Percentiles rank a stretch among this genome's conserved stretches.
phyloP scores from a whole-genome alignment of 37 sponge, comb jelly and placozoan genomes.

The Corticium candelabrum region DNA sequence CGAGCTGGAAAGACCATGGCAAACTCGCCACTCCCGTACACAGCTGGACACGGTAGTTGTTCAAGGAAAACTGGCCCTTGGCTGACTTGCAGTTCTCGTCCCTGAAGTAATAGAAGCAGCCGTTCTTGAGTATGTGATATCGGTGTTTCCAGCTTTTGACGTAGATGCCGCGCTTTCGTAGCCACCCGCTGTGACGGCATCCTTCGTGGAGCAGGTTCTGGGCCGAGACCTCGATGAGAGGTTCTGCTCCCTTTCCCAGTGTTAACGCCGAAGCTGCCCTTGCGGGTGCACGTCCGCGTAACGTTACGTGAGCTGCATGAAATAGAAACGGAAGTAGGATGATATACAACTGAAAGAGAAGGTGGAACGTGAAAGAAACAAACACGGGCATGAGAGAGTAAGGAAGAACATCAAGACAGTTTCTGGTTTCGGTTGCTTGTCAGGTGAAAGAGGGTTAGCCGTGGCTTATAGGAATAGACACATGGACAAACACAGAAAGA shows the following conservation, averaged over 20 bases:
- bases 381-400: too few relatives aligned
- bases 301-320: too few relatives aligned
- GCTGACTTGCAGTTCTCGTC: not conserved
- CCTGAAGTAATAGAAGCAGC: conserved; percentile 2
- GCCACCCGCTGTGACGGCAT: not conserved
- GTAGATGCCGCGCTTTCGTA: not conserved
- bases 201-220: not conserved
- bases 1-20: not conserved
- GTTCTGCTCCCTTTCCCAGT: not conserved
- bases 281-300: too few relatives aligned
- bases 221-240: not conserved
- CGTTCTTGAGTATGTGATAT: conserved; percentile 8
- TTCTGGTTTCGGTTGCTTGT: too few relatives aligned
- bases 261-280: too few relatives aligned
- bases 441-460: too few relatives aligned
- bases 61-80: conserved; percentile 7
- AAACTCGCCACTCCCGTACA: not conserved
- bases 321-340: too few relatives aligned
- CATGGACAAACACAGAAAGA: too few relatives aligned
- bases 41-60: not conserved
- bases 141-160: not conserved
- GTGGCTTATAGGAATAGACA: too few relatives aligned
- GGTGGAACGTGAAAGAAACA: too few relatives aligned
- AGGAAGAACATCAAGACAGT: too few relatives aligned
- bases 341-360: too few relatives aligned